These are phyloP conservation scores for Sapayoa aenigma DNA, from an alignment of 2,113 vertebrate genomes.

Conservation along the genomic window DNA sequence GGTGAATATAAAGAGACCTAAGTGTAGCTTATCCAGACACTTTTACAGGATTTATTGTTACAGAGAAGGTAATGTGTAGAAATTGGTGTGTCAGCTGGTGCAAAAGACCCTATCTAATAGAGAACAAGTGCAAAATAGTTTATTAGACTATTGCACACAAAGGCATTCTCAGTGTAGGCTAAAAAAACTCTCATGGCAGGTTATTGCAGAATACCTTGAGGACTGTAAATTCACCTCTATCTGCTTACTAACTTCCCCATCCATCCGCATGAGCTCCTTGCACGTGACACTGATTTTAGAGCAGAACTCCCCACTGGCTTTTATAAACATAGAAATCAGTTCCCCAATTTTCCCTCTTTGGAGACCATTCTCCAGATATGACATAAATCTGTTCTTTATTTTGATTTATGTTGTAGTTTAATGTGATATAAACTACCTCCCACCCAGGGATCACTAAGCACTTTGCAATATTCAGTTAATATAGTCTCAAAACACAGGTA, in stretches of 20 bases:
- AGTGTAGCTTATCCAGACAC: background rate
- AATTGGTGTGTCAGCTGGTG: constrained; percentile 23
- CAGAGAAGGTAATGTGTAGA: background rate
- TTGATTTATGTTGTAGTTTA: constrained; percentile 47
- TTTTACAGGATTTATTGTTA: constrained; percentile 5
- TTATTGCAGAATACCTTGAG: constrained; percentile 1
- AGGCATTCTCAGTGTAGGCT: background rate
- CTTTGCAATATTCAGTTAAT: constrained; percentile 4
- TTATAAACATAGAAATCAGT: constrained; percentile 38
- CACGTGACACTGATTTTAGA: constrained; percentile 20
- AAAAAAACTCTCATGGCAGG: constrained; percentile 5
- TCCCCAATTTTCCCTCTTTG: background rate
- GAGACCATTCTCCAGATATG: background rate
- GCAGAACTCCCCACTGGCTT: constrained; percentile 9
- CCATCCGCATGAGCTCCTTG: background rate
- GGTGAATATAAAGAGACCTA: background rate
- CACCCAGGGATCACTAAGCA: background rate
- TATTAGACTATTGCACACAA: constrained; percentile 14
- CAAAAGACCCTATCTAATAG: background rate
- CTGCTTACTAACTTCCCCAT: constrained; percentile 17
- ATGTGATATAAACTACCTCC: background rate
- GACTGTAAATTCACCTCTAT: constrained; percentile 36
- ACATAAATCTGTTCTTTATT: background rate
- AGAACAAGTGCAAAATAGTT: constrained; percentile 16
- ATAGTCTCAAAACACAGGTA: constrained; percentile 22